Percentiles rank a stretch among this genome's conserved stretches.
Evolutionary conservation across 2,113 vertebrate genomes (phyloP).

Genomic region (Semicossyphus pulcher): DNA sequence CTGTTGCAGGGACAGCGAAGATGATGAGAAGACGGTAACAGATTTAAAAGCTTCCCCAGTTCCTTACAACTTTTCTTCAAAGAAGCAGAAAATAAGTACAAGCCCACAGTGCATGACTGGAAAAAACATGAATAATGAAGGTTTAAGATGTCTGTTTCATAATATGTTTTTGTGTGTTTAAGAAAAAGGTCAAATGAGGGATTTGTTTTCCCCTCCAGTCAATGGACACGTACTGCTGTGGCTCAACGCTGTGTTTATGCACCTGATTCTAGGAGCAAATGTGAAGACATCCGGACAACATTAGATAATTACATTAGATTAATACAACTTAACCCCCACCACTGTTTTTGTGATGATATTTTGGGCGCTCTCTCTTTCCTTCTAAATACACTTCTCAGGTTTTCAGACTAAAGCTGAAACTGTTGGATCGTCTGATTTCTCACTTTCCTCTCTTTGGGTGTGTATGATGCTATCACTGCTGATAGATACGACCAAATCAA

Average conservation of each 20-base stretch:
- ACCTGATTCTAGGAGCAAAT: not conserved
- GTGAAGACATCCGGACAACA: too few species aligned
- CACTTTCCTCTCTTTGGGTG: too few species aligned
- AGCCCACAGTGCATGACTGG: not conserved
- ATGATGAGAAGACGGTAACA: constrained; percentile 18
- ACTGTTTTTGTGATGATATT: too few species aligned
- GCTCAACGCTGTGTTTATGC: not conserved
- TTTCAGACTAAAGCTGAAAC: too few species aligned
- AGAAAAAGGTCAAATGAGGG: not conserved
- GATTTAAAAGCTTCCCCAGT: constrained; percentile 31
- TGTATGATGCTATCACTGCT: too few species aligned
- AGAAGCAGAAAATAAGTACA: not conserved
- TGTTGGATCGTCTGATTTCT: too few species aligned
- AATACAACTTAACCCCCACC: too few species aligned
- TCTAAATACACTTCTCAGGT: too few species aligned
- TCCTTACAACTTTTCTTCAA: constrained; percentile 10
- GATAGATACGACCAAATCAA: too few species aligned
- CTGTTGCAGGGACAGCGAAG: constrained; percentile 9
- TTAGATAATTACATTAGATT: not conserved
- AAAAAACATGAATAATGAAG: not conserved
- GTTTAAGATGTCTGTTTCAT: not conserved
- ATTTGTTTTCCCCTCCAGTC: not conserved
- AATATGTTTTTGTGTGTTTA: not conserved
- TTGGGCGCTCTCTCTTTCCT: too few species aligned
- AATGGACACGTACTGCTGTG: not conserved